Conservation (phyloP, 2,888 invertebrate genomes). For the Uropetala carovei region DNA sequence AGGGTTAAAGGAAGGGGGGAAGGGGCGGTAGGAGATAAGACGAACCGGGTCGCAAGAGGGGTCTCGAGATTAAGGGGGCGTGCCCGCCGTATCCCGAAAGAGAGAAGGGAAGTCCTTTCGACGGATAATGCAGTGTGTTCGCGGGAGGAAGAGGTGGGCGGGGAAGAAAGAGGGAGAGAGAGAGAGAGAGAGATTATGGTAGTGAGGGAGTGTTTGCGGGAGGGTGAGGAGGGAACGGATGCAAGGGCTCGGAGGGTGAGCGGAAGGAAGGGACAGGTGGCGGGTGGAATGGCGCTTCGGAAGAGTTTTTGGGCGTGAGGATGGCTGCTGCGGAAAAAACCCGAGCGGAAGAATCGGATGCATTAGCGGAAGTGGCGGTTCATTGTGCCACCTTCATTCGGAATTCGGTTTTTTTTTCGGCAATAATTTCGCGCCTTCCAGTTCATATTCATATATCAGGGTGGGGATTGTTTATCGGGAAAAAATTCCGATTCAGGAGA, state of each 20-base stretch:
- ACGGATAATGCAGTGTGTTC: too few relatives aligned
- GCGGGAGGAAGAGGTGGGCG: too few relatives aligned
- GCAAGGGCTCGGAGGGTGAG: neutral
- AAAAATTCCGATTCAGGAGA: too few relatives aligned
- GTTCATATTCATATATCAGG: too few relatives aligned
- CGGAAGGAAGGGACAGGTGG: neutral
- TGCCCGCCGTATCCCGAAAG: neutral
- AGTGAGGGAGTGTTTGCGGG: neutral
- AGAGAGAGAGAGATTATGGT: neutral
- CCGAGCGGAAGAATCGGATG: neutral
- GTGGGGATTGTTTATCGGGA: too few relatives aligned
- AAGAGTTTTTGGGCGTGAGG: neutral
- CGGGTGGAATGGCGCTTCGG: neutral
- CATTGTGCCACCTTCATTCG: neutral
- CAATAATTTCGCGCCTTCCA: too few relatives aligned
- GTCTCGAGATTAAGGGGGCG: constrained; percentile 4
- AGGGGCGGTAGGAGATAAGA: neutral
- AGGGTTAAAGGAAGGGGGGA: neutral
- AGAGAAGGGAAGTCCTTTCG: neutral
- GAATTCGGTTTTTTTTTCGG: neutral
- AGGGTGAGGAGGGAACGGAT: neutral
- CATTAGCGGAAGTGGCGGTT: neutral
- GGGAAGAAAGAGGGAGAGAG: neutral
- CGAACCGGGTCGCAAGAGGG: neutral
- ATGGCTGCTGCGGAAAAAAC: neutral